A percentile compares a stretch with the other conserved stretches of the same genome.
phyloP scores from a whole-genome alignment of 2,888 invertebrate genomes.

The Ceramica pisi region DNA sequence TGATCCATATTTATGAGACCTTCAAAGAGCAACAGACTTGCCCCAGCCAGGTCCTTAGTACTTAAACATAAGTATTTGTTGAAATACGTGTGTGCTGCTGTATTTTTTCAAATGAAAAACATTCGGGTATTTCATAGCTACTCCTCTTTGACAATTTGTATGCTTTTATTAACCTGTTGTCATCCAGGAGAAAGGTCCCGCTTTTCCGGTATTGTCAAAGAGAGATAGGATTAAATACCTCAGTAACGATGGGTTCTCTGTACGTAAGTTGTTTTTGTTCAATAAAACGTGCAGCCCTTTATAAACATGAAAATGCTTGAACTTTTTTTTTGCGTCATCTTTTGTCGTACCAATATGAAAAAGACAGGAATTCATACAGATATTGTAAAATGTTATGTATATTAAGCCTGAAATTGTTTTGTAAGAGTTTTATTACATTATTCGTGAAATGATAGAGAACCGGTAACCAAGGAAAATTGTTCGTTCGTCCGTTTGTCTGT shows the following conservation, averaged over 20 bases:
- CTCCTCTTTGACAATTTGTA: conserved; percentile 23
- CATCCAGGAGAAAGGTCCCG: conserved; percentile 6
- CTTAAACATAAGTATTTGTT: too few species aligned
- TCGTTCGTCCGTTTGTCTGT: too few species aligned
- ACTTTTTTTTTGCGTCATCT: conserved; percentile 28
- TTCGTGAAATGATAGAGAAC: too few species aligned
- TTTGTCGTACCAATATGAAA: conserved; percentile 30
- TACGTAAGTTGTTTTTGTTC: conserved; percentile 16
- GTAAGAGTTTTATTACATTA: background rate
- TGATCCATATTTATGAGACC: background rate
- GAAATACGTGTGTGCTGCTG: too few species aligned
- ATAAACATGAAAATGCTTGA: conserved; percentile 34
- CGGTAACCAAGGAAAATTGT: background rate
- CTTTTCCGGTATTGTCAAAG: conserved; percentile 24
- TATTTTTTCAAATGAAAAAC: conserved; percentile 4
- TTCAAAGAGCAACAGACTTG: background rate
- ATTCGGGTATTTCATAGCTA: conserved; percentile 9
- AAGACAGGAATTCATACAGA: conserved; percentile 1
- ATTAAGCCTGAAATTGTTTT: background rate
- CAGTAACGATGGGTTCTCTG: conserved; percentile 14
- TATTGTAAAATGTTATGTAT: conserved; percentile 11
- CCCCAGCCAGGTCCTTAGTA: background rate
- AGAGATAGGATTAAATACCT: conserved; percentile 33
- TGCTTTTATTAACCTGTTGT: conserved; percentile 35
- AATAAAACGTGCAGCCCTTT: conserved; percentile 33